These are phyloP conservation scores for Oryzias sinensis DNA, from an alignment of 2,797 vertebrate genomes.

Conservation along the genomic window DNA sequence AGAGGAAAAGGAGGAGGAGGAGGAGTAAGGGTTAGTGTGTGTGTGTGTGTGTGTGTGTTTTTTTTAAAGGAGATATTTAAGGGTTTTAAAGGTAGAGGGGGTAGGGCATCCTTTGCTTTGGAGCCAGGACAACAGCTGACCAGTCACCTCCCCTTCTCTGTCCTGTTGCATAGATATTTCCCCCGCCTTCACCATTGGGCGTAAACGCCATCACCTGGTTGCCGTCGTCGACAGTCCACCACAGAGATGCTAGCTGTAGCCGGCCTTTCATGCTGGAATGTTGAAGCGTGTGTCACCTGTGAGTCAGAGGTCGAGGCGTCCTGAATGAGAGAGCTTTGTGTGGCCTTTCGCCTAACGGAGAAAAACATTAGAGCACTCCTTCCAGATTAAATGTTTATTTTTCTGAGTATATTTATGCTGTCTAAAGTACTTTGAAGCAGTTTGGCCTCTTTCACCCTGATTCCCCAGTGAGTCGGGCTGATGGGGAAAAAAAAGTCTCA, in stretches of 20 bases:
- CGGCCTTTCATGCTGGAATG: constrained; percentile 32
- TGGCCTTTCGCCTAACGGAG: constrained; percentile 46
- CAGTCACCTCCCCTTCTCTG: constrained; percentile 35
- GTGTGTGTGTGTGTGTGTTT: constrained; percentile 43
- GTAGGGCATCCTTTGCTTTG: constrained; percentile 38
- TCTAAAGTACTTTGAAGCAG: constrained; percentile 66
- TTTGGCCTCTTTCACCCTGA: constrained; percentile 60
- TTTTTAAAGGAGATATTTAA: constrained; percentile 54
- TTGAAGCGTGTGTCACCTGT: constrained; percentile 17
- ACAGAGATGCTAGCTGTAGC: constrained; percentile 35
- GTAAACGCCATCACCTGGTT: constrained; percentile 59
- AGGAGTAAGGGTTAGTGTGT: constrained; percentile 39
- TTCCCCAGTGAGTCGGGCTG: constrained; percentile 32
- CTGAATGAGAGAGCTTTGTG: constrained; percentile 30
- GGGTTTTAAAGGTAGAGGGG: constrained; percentile 51
- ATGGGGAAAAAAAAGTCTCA: constrained; percentile 17
- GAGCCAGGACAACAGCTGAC: constrained; percentile 30
- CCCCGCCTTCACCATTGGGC: background rate
- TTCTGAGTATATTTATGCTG: constrained; percentile 68
- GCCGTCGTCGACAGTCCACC: constrained; percentile 28
- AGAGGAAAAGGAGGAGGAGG: constrained; percentile 40
- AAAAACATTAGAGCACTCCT: constrained; percentile 57
- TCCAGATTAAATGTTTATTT: constrained; percentile 70
- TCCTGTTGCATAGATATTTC: constrained; percentile 4
- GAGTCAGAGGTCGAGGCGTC: constrained; percentile 36